These are phyloP conservation scores for Mustela nigripes DNA, from an alignment of 2,113 vertebrate genomes.

Conservation along the genomic window DNA sequence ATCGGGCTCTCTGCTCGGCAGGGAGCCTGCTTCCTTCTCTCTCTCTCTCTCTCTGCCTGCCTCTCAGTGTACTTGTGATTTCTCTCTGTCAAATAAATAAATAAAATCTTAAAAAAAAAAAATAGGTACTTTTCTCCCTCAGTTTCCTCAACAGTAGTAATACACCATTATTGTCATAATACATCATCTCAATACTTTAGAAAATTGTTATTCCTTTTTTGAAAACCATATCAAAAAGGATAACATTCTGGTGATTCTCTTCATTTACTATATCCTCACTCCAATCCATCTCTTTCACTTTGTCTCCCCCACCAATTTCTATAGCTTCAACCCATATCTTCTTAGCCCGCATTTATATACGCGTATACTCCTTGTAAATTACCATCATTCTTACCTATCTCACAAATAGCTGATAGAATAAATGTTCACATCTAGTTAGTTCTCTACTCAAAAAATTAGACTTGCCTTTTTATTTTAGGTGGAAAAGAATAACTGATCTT, in stretches of 20 bases:
- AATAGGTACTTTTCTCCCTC: neutral
- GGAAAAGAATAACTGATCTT: slow-evolving; percentile 34
- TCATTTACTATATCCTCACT: neutral
- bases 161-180: neutral
- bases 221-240: neutral
- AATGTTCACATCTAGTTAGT: neutral
- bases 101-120: neutral
- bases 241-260: neutral
- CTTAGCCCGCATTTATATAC: neutral
- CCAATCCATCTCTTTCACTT: neutral
- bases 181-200: slow-evolving; percentile 1
- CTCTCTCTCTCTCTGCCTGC: no score
- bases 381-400: slow-evolving; percentile 10
- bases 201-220: slow-evolving; percentile 6
- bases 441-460: slow-evolving; percentile 32
- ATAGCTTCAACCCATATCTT: neutral
- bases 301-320: neutral
- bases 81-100: no score
- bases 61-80: no score
- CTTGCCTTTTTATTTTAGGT: neutral
- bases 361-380: slow-evolving; percentile 17
- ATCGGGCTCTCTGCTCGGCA: no score
- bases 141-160: neutral
- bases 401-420: neutral
- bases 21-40: no score